Conservation (phyloP, 2,113 vertebrate species). For the Pampusana beccarii region DNA sequence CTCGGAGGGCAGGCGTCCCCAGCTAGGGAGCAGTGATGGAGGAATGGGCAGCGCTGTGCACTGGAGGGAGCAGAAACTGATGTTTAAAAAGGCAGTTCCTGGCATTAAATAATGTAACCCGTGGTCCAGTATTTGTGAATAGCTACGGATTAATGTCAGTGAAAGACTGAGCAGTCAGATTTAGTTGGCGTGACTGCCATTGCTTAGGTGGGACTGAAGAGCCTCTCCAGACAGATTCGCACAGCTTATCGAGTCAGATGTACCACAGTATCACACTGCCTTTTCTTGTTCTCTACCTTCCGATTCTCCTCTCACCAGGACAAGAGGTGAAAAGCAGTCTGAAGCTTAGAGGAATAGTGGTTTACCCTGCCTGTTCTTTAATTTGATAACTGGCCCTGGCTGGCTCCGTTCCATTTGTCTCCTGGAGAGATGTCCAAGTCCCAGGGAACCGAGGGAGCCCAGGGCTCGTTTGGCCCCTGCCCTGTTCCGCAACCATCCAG, state of each 20-base stretch:
- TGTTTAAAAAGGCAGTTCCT: neutral
- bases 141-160: neutral
- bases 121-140: neutral
- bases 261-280: neutral
- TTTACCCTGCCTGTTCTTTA: neutral
- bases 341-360: neutral
- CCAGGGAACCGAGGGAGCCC: neutral
- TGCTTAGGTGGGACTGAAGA: rapidly evolving
- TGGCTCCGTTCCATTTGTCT: neutral
- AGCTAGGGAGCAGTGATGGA: rapidly evolving
- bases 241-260: neutral
- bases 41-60: neutral
- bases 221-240: neutral
- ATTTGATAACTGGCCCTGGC: neutral
- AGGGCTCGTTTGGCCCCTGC: rapidly evolving
- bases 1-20: neutral
- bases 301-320: neutral
- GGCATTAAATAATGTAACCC: neutral
- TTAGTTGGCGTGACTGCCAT: neutral
- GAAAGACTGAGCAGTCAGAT: rapidly evolving
- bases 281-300: neutral
- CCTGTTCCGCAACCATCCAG: neutral
- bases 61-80: neutral
- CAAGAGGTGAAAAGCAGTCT: neutral
- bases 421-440: neutral